A percentile compares a stretch with the other conserved stretches of the same genome.
These are phyloP conservation scores for Marcusenius ussheri DNA, from an alignment of 2,113 vertebrate genomes.

Conservation along the genomic window DNA sequence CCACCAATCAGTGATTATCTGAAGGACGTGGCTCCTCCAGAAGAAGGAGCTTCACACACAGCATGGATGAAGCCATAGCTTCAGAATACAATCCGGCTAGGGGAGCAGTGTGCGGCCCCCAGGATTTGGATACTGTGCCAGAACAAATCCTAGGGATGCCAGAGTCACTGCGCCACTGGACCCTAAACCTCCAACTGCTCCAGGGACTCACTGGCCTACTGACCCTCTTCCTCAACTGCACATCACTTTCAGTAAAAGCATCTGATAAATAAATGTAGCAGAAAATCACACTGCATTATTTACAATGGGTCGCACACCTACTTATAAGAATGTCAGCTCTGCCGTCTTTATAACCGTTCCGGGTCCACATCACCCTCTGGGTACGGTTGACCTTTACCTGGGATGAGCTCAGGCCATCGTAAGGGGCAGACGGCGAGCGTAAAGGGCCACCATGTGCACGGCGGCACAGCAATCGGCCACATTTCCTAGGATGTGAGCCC, in stretches of 20 bases:
- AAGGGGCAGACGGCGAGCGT: background rate
- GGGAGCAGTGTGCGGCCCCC: background rate
- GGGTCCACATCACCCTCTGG: background rate
- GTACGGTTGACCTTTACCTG: background rate
- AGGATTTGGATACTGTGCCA: background rate
- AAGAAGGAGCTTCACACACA: background rate
- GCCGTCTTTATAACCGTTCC: background rate
- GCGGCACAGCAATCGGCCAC: background rate
- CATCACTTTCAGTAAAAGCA: background rate
- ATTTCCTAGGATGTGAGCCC: background rate
- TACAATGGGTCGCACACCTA: background rate
- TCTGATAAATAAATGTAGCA: background rate
- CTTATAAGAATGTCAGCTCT: background rate
- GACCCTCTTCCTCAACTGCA: background rate
- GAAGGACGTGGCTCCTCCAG: background rate
- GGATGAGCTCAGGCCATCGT: background rate
- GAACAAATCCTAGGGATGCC: background rate
- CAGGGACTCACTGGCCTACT: background rate
- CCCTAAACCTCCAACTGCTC: background rate
- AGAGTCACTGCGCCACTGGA: background rate
- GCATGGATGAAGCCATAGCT: background rate
- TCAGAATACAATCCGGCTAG: background rate
- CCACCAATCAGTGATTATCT: background rate
- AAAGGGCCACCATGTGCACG: background rate
- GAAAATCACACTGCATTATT: background rate